Evolutionary conservation across 2,888 invertebrate genomes (phyloP).

Genomic region (Megaustenia siamemsis): DNA sequence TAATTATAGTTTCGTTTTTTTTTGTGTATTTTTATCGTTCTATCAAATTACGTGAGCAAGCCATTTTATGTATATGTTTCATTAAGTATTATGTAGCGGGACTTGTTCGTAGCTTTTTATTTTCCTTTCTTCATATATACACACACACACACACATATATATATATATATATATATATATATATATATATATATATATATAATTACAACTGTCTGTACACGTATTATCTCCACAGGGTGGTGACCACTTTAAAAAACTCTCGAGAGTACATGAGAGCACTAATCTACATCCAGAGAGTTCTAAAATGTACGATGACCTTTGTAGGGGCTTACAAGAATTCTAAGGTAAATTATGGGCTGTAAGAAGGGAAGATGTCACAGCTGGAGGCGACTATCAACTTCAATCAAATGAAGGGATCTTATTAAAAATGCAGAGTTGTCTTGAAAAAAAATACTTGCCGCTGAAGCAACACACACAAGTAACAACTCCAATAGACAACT

Average conservation of each 20-base stretch:
- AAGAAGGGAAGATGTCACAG: too few species aligned
- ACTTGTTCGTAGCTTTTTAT: not conserved
- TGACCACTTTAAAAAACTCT: not conserved
- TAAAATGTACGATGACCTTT: not conserved
- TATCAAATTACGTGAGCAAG: not conserved
- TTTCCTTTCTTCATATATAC: not conserved
- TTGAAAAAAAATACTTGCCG: not conserved
- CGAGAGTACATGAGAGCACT: not conserved
- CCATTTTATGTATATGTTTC: not conserved
- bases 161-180: not conserved
- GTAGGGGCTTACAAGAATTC: not conserved
- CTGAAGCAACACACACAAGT: not conserved
- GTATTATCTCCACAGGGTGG: not conserved
- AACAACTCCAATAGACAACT: too few species aligned
- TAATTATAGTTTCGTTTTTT: too few species aligned
- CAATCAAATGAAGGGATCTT: not conserved
- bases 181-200: not conserved
- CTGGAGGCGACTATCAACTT: too few species aligned
- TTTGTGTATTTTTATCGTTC: not conserved
- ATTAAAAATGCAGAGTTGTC: not conserved
- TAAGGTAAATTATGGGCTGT: too few species aligned
- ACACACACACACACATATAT: not conserved
- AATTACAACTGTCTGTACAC: too few species aligned
- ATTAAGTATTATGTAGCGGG: not conserved
- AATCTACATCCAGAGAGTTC: not conserved